Conservation (phyloP, 2,888 invertebrate genomes). For the Pilophorus perplexus region DNA sequence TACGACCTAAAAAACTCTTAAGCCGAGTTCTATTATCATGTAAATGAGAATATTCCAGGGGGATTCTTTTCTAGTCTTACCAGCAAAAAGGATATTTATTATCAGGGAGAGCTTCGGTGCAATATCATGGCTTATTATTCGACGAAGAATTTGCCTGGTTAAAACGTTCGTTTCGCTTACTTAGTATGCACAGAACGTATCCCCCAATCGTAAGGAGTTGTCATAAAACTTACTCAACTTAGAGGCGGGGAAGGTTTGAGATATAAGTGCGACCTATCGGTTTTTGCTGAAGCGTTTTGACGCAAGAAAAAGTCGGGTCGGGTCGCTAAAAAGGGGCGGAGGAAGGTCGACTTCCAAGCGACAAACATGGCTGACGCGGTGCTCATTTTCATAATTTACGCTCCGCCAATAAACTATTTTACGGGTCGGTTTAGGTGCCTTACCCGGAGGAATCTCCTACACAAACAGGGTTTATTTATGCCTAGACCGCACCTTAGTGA, state of each 20-base stretch:
- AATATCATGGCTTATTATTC: no score
- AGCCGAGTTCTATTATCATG: no score
- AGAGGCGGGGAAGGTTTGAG: no score
- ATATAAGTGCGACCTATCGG: conserved; percentile 9
- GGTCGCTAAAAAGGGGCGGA: conserved; percentile 11
- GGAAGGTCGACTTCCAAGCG: conserved; percentile 1
- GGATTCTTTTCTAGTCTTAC: no score
- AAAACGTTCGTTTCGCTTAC: no score
- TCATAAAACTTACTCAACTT: conserved; percentile 22
- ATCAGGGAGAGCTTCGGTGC: no score
- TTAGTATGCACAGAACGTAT: conserved; percentile 20
- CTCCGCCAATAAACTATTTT: conserved; percentile 21
- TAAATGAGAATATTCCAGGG: no score
- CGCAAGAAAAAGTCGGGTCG: background rate
- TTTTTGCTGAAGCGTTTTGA: background rate
- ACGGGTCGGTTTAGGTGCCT: background rate
- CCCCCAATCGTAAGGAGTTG: conserved; percentile 21
- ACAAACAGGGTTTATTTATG: conserved; percentile 1
- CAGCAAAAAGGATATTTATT: no score
- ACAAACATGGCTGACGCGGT: conserved; percentile 16
- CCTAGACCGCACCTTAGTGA: conserved; percentile 7
- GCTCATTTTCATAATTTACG: conserved; percentile 27
- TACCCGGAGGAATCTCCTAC: conserved; percentile 5
- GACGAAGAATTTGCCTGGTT: no score
- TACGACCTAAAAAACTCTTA: no score